Conservation (phyloP, 1,140 invertebrate genomes). For the Saccostrea glomerata region DNA sequence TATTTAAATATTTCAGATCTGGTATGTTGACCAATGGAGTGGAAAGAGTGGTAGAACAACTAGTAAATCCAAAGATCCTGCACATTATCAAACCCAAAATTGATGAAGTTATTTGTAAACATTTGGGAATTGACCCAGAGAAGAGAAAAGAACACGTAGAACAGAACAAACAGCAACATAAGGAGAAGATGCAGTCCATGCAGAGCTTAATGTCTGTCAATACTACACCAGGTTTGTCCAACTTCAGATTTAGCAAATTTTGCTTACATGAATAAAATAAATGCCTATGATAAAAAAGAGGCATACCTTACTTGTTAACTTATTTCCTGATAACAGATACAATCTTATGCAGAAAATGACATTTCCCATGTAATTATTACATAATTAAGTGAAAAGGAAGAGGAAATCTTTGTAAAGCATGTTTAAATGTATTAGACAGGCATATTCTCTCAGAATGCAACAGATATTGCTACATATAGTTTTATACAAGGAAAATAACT, state of each 20-base stretch:
- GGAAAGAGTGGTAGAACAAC: conserved; percentile 95
- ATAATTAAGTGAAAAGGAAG: no score
- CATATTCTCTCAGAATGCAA: no score
- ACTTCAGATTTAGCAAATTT: neutral
- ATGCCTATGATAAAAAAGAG: no score
- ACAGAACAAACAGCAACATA: conserved; percentile 66
- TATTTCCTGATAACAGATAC: no score
- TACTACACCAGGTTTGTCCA: conserved; percentile 53
- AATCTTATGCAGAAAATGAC: no score
- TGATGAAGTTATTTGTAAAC: conserved; percentile 93
- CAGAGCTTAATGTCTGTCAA: conserved; percentile 59
- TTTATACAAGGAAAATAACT: no score
- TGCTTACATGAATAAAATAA: no score
- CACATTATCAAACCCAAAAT: conserved; percentile 92
- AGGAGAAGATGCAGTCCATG: conserved; percentile 61
- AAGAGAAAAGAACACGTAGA: conserved; percentile 69
- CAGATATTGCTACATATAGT: no score
- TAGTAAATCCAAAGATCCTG: conserved; percentile 94
- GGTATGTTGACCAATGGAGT: conserved; percentile 91
- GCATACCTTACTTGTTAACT: no score
- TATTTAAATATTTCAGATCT: conserved; percentile 81
- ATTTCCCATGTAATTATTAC: no score
- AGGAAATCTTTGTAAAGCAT: no score
- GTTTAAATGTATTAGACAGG: no score
- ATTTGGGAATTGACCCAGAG: conserved; percentile 86